A percentile compares a stretch with the other conserved stretches of the same genome.
phyloP scores from a whole-genome alignment of 2,797 vertebrate species.

The Pangasius djambal region DNA sequence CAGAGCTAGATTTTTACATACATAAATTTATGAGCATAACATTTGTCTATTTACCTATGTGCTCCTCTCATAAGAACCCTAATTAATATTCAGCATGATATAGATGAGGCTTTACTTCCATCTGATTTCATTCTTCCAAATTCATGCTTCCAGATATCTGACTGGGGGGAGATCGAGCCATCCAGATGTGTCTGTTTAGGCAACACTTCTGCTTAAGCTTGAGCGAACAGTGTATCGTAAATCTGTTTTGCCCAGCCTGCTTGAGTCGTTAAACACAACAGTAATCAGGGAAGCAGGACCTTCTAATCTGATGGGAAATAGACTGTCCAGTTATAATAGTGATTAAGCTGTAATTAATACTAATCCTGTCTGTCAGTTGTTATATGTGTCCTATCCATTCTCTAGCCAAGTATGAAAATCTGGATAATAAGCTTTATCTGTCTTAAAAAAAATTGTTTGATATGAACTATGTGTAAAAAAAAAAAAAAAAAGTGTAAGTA shows the following conservation, averaged over 20 bases:
- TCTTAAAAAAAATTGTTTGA: neutral
- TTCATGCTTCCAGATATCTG: neutral
- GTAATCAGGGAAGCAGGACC: slow-evolving; percentile 4
- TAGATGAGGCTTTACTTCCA: slow-evolving; percentile 2
- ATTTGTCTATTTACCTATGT: neutral
- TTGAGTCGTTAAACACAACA: neutral
- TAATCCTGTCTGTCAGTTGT: slow-evolving; percentile 20
- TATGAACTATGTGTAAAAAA: neutral
- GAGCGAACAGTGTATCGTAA: neutral
- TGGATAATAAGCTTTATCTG: neutral
- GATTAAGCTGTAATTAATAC: slow-evolving; percentile 31
- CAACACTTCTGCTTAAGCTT: neutral
- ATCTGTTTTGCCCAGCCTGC: neutral
- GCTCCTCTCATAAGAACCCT: neutral
- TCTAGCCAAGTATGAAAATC: slow-evolving; percentile 1
- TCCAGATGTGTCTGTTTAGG: slow-evolving; percentile 18
- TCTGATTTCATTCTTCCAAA: slow-evolving; percentile 2
- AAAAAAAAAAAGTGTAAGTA: neutral
- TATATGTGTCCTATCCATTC: neutral
- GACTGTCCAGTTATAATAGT: slow-evolving; percentile 4
- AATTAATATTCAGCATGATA: neutral
- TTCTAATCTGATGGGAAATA: slow-evolving; percentile 9
- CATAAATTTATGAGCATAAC: neutral
- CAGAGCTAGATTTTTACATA: neutral
- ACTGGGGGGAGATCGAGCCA: neutral